phyloP scores from a whole-genome alignment of 2,797 vertebrate genomes.

The Lepilemur septentrionalis region DNA sequence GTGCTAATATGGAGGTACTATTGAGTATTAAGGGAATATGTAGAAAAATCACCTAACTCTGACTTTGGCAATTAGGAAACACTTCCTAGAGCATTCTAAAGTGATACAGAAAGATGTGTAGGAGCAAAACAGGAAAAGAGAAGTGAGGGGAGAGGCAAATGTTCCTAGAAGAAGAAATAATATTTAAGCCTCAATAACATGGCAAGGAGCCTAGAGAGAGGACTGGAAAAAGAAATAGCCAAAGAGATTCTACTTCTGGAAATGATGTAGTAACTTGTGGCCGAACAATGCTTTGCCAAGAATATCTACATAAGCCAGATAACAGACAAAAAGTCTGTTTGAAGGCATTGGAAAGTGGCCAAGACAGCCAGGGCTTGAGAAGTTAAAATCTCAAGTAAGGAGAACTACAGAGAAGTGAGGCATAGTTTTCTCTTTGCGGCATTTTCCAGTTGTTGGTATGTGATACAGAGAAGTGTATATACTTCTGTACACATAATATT shows the following conservation, averaged over 20 bases:
- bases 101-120: neutral
- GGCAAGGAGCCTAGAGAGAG: neutral
- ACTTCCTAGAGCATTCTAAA: neutral
- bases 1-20: neutral
- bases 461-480: neutral
- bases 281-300: neutral
- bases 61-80: neutral
- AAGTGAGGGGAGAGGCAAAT: conserved; percentile 17
- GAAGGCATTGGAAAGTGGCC: neutral
- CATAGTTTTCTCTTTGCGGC: neutral
- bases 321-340: conserved; percentile 11
- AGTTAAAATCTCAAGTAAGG: conserved; percentile 8
- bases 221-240: neutral
- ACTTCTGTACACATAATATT: neutral
- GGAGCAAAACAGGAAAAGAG: neutral
- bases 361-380: neutral
- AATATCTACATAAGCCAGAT: conserved; percentile 3
- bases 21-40: neutral
- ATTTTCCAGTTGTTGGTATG: neutral
- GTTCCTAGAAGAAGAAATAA: conserved; percentile 32
- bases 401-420: neutral
- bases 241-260: neutral
- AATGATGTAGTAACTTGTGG: neutral
- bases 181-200: conserved; percentile 28
- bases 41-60: neutral